Evolutionary conservation across 2,113 vertebrate genomes (phyloP).

Genomic region (Corythaixoides concolor): DNA sequence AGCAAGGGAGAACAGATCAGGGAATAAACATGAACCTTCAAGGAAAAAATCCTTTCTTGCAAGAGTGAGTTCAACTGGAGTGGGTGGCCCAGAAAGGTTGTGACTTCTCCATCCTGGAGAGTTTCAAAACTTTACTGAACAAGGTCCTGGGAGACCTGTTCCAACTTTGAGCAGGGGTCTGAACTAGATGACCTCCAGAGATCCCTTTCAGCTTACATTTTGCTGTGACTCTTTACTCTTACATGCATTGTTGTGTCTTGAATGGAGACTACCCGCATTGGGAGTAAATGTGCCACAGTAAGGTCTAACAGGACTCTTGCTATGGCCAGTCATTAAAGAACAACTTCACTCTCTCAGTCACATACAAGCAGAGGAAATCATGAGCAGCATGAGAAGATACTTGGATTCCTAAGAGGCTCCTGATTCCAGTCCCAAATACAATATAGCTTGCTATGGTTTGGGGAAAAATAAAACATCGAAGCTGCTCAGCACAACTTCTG

Average conservation of each 20-base stretch:
- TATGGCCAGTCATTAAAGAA: neutral
- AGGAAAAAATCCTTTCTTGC: neutral
- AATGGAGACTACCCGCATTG: neutral
- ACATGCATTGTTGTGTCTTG: neutral
- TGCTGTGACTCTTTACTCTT: neutral
- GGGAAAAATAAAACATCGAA: neutral
- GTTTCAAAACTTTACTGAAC: neutral
- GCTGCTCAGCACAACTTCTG: neutral
- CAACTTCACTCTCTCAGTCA: neutral
- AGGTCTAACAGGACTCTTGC: neutral
- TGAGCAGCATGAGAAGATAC: neutral
- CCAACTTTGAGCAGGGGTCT: neutral
- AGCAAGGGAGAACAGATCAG: neutral
- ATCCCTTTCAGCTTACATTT: neutral
- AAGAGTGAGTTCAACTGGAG: neutral
- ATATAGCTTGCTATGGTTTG: neutral
- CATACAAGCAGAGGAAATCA: neutral
- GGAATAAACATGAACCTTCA: neutral
- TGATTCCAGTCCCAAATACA: neutral
- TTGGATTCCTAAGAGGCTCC: neutral
- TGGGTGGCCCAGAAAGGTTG: neutral
- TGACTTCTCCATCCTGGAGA: neutral
- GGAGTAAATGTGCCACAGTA: neutral
- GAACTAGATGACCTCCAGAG: neutral
- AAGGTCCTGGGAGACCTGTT: neutral